Percentiles rank a stretch among this genome's conserved stretches.
phyloP scores from a whole-genome alignment of 2,113 vertebrate genomes.

The Otocyon megalotis region DNA sequence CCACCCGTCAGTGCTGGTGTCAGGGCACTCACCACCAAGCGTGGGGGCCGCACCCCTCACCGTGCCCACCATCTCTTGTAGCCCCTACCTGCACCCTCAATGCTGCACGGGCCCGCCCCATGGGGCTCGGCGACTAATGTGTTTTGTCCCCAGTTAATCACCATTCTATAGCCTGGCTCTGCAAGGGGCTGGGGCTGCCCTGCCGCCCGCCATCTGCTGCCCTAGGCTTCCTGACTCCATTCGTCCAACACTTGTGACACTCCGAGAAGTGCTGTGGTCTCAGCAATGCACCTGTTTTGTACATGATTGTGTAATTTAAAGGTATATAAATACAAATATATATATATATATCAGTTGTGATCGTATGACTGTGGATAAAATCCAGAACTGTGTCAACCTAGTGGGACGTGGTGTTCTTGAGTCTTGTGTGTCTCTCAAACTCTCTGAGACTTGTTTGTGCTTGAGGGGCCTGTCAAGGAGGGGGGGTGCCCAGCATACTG shows the following conservation, averaged over 20 bases:
- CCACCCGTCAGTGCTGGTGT: constrained; percentile 46
- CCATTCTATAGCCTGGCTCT: not conserved
- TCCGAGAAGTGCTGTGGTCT: constrained; percentile 90
- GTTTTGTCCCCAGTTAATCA: constrained; percentile 63
- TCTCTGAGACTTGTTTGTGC: not conserved
- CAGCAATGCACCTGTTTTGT: constrained; percentile 94
- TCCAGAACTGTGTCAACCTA: constrained; percentile 86
- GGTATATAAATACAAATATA: constrained; percentile 87
- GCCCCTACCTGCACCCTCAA: not conserved
- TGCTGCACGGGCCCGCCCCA: not conserved
- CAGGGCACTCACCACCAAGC: not conserved
- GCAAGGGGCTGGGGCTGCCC: not conserved
- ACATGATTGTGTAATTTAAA: constrained; percentile 99
- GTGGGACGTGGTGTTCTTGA: constrained; percentile 75
- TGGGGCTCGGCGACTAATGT: constrained; percentile 30
- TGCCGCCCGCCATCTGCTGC: not conserved
- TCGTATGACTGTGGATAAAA: constrained; percentile 93
- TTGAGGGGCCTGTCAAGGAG: not conserved
- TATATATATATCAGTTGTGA: constrained; percentile 90
- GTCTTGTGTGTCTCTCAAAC: not conserved
- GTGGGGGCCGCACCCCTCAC: not conserved
- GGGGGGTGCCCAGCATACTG: not conserved
- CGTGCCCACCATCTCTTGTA: not conserved
- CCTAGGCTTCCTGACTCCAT: constrained; percentile 78
- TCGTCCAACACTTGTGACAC: constrained; percentile 80